Conservation (phyloP, 2,113 vertebrate species). For the Crocuta crocuta region DNA sequence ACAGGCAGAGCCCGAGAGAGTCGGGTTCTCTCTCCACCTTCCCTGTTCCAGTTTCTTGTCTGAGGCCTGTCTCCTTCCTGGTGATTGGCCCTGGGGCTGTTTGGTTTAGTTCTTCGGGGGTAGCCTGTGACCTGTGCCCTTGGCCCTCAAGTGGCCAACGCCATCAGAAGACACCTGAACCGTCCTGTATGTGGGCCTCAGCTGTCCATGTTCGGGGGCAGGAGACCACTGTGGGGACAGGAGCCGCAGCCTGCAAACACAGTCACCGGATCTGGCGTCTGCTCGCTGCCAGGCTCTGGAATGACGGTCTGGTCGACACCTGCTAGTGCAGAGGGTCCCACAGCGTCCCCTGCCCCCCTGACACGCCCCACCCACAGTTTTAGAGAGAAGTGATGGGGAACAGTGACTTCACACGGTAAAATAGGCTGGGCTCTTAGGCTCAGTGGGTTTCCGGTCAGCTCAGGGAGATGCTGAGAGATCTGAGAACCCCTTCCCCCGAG, state of each 20-base stretch:
- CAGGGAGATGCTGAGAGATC: not conserved
- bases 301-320: not conserved
- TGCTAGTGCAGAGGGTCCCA: not conserved
- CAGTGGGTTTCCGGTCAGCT: not conserved
- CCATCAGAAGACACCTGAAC: not conserved
- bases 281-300: not conserved
- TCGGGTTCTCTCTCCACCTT: not conserved
- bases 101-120: not conserved
- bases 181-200: not conserved
- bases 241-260: no score
- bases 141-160: no score
- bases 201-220: accelerated
- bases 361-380: not conserved
- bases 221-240: not conserved
- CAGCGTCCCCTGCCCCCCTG: accelerated
- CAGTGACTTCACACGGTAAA: not conserved
- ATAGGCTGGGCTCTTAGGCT: not conserved
- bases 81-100: not conserved
- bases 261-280: accelerated
- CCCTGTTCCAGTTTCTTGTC: not conserved
- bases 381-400: not conserved
- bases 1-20: not conserved
- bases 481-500: not conserved
- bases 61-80: not conserved
- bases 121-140: not conserved